phyloP scores from a whole-genome alignment of 2,888 invertebrate genomes.

The Octonoba sinensis region DNA sequence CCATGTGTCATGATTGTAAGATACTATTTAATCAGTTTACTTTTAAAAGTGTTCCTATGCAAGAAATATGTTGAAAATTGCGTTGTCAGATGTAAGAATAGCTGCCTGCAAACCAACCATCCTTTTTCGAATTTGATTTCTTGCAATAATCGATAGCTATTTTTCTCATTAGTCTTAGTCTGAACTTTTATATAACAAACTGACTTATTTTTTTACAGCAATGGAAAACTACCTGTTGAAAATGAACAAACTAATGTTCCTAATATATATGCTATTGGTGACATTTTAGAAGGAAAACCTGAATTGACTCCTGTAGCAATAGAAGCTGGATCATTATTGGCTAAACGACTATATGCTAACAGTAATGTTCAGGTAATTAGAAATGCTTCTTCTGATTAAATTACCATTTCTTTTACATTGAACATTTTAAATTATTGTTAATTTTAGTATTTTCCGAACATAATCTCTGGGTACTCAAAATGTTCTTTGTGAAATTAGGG shows the following conservation, averaged over 20 bases:
- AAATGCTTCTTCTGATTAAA: background rate
- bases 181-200: background rate
- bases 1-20: too few species aligned
- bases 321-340: conserved; percentile 88
- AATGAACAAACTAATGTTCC: conserved; percentile 88
- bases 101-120: too few species aligned
- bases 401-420: background rate
- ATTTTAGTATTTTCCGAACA: background rate
- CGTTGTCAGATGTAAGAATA: too few species aligned
- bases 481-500: background rate
- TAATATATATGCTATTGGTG: conserved; percentile 94
- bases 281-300: conserved; percentile 79
- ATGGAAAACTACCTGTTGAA: conserved; percentile 79
- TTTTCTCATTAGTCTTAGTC: background rate
- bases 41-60: too few species aligned
- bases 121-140: background rate
- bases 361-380: conserved; percentile 45
- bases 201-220: conserved; percentile 69
- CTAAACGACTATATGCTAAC: conserved; percentile 74
- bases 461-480: too few species aligned
- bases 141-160: background rate
- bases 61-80: too few species aligned
- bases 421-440: background rate
- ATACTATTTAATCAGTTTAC: too few species aligned
- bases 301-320: conserved; percentile 98